Evolutionary conservation across 2,888 invertebrate genomes (phyloP), one percentile per base, ranked within the genome.

Genomic region (Priocnemis perturbator): DNA sequence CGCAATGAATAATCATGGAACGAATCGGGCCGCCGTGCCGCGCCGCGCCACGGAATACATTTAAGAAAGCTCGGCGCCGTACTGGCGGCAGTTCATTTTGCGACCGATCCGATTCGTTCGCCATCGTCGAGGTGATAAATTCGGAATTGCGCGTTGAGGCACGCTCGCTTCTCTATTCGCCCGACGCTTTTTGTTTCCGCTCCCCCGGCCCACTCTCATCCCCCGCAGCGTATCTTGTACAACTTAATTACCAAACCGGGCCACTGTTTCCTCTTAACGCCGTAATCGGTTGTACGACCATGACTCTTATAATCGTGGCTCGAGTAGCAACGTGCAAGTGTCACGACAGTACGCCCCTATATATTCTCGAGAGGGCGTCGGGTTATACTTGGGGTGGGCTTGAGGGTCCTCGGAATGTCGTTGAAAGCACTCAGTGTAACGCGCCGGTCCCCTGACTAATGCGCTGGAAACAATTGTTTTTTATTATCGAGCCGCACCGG

Each of bases 321-420:
- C 69, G 75, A 79, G 78, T 68, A 71, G 74, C 73, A 82, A 79
- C 77, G 74, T 75, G 73, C 62, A 73, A 78, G 83, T 83, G 82
- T 83, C 81, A 78, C 77, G 81, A 85, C 85, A 85, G 81, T 82
- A 74, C 82, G 71, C 85, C 85, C 85, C 83, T 82, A 85, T 85
- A 66, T 47, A 50, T 53, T 64, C 61, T 73, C 66, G 67, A 68
- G 67, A 71, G 78, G 67, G 64, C 69, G 74, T 55, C 67, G 74
- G 70, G 76, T 71, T 76, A 59, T 67, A 56, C 19, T 59, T 66
- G 60, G 77, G 74, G 80, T 76, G 73, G 53, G 50, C 64, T 77
- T 58, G 64, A 77, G 73, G 66, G 67, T 65, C 59, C 72, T 73
- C 64, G 60, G 74, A 73, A 73, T 67, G 67, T 73, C 66, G 74